phyloP scores from a whole-genome alignment of 2,888 invertebrate species.

The Siphlonurus alternatus region DNA sequence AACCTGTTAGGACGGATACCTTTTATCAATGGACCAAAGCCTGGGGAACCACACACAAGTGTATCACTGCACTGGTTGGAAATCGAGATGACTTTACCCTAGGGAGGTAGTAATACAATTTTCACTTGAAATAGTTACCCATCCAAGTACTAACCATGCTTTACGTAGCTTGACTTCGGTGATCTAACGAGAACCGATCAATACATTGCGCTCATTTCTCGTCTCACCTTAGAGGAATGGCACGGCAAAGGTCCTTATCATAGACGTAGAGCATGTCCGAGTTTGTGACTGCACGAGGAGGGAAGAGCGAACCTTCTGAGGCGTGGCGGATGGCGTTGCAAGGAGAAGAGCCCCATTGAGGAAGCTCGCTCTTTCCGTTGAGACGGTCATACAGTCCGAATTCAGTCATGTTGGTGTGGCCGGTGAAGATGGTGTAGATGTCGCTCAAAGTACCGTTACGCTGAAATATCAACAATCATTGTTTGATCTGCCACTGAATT shows the following conservation, averaged over 20 bases:
- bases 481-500: too few species aligned
- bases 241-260: conserved; percentile 74
- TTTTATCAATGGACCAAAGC: too few species aligned
- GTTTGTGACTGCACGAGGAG: conserved; percentile 53
- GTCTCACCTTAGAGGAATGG: conserved; percentile 42
- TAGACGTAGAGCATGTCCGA: conserved; percentile 56
- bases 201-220: too few species aligned
- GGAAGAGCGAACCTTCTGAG: conserved; percentile 71
- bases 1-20: too few species aligned
- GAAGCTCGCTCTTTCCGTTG: conserved; percentile 57
- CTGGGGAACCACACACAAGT: too few species aligned
- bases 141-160: too few species aligned
- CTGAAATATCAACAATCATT: conserved; percentile 31
- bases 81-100: too few species aligned
- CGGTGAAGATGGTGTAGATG: conserved; percentile 63
- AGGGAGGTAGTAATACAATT: too few species aligned
- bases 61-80: too few species aligned
- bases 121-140: too few species aligned
- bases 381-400: conserved; percentile 61
- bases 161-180: too few species aligned
- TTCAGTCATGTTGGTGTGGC: conserved; percentile 51
- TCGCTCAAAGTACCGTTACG: conserved; percentile 68
- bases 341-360: conserved; percentile 56
- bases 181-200: too few species aligned
- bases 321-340: conserved; percentile 44